Base-by-base conservation (phyloP, 2,113 vertebrate species). In the Aptenodytes patagonicus region DNA sequence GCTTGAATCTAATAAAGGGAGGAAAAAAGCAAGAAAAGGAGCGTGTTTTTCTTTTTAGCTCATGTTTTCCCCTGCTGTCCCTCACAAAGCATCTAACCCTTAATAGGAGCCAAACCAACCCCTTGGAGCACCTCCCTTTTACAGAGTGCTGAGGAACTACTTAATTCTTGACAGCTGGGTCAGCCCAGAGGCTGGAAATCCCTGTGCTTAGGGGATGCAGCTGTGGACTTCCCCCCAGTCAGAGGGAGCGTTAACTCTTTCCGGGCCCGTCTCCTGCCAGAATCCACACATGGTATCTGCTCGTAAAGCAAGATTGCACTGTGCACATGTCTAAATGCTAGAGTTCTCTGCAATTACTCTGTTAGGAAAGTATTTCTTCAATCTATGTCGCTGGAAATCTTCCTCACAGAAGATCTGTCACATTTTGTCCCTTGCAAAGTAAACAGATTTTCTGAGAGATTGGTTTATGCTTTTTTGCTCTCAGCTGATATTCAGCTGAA, bases 131-230 rank as follows among this genome's bases (percentile, higher is more conserved):
- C 87, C 78, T 94, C 87, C 62, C 32, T 66, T 86, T 85, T 76
- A 83, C 62, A 73, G 46, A 95, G 51, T 77, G 84, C 54, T 80
- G 73, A 83, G 58, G 73, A 94, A 83, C 84, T 80, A 60, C 91
- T 95, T 96, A 95, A 97, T 97, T 95, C 87, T 77, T 94, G 94
- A 86, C 93, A 97, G 93, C 91, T 97, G 94, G 70, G 38, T 91
- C 81, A 87, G 78, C 84, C 89, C 60, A 82, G 66, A 76, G 84
- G 66, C 61, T 94, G 70, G 86, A 94, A 92, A 95, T 91, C 82
- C 70, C 73, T 77, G 36, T 60, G 85, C 89, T 94, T 90, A 85
- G 58, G 89, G 32, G 22, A 55, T 83, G 78, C 82, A 95, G 94
- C 84, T 95, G 93, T 62, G 58, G 38, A 80, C 31, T 62, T 79